These are phyloP conservation scores for Presbytis comata DNA, from an alignment of 2,797 vertebrate genomes.

Conservation along the genomic window DNA sequence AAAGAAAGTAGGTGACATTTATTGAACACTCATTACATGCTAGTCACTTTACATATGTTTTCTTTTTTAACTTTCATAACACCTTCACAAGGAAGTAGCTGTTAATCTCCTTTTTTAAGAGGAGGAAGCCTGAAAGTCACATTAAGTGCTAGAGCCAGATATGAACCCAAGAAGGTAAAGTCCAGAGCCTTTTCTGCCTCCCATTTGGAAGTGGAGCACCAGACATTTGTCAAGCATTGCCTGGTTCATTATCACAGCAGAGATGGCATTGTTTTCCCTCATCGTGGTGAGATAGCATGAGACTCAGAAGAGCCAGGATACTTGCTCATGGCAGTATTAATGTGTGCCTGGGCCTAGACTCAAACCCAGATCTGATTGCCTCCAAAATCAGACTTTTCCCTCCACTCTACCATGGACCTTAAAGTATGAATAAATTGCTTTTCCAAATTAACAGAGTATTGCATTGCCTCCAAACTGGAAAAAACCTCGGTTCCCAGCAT, in stretches of 20 bases:
- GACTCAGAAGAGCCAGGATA: neutral
- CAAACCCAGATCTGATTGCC: too few relatives aligned
- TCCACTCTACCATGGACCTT: too few relatives aligned
- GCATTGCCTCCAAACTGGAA: too few relatives aligned
- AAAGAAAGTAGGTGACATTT: neutral
- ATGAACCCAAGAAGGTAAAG: neutral
- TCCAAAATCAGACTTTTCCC: too few relatives aligned
- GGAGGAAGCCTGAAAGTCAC: neutral
- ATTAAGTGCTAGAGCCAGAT: neutral
- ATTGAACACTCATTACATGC: neutral
- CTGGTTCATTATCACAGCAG: neutral
- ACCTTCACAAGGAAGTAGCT: neutral
- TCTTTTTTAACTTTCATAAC: neutral
- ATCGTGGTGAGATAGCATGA: neutral
- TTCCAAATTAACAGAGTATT: too few relatives aligned
- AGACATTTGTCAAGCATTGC: neutral
- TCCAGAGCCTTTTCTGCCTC: neutral
- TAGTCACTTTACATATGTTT: neutral
- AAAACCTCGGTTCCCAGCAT: too few relatives aligned
- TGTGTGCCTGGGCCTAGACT: too few relatives aligned
- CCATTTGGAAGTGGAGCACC: neutral
- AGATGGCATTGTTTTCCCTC: neutral
- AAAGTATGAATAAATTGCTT: too few relatives aligned
- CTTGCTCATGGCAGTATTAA: neutral
- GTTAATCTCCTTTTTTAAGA: neutral